Percentiles rank a stretch among this genome's conserved stretches.
These are phyloP conservation scores for Dryobates pubescens DNA, from an alignment of 2,797 vertebrate genomes.

Conservation along the genomic window DNA sequence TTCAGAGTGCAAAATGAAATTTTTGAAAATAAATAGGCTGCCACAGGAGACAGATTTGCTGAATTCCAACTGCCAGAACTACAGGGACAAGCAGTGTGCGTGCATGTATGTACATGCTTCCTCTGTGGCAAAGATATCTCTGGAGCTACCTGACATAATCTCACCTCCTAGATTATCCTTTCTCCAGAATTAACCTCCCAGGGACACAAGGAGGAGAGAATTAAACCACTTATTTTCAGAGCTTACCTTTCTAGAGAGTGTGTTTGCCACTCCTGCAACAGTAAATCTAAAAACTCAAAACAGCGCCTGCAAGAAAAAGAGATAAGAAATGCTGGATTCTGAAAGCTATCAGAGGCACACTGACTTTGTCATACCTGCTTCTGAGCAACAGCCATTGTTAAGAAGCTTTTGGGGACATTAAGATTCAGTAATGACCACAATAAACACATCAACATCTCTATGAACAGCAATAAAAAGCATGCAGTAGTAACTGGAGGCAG, in stretches of 20 bases:
- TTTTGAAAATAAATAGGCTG: not conserved
- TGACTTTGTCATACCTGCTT: not conserved
- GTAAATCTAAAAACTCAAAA: constrained; percentile 95
- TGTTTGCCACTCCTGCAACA: constrained; percentile 96
- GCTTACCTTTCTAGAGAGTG: constrained; percentile 93
- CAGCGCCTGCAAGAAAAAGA: constrained; percentile 84
- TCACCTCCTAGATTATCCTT: not conserved
- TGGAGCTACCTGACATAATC: not conserved
- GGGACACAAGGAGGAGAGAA: not conserved
- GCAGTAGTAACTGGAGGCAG: not conserved
- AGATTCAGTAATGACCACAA: not conserved
- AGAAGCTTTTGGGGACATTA: not conserved
- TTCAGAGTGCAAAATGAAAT: not conserved
- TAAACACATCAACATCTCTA: not conserved
- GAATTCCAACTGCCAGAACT: not conserved
- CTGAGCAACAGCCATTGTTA: not conserved
- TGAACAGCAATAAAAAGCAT: not conserved
- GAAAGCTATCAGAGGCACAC: not conserved
- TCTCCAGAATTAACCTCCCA: not conserved
- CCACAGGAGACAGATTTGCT: not conserved
- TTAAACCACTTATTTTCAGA: not conserved
- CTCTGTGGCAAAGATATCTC: not conserved
- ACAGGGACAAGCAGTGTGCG: not conserved
- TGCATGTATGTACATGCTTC: fast-evolving
- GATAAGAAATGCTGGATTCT: not conserved